Conservation (phyloP, 2,888 invertebrate genomes). For the Hirtodrosophila confusa region DNA sequence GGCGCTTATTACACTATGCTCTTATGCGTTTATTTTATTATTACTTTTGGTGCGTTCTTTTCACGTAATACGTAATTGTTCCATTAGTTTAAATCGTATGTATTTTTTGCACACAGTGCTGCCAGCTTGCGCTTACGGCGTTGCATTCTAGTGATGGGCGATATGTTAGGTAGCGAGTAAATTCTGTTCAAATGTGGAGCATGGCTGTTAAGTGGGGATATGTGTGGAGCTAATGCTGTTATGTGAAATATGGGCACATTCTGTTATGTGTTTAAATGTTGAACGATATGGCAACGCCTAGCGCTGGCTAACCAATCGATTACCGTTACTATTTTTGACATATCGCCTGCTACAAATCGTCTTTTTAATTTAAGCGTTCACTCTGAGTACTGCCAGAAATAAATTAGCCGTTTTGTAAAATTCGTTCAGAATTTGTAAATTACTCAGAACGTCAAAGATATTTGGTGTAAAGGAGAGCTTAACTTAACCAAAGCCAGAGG, state of each 20-base stretch:
- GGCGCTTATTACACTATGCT: conserved; percentile 40
- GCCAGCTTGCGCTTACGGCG: conserved; percentile 68
- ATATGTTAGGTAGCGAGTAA: conserved; percentile 20
- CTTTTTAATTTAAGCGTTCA: not conserved
- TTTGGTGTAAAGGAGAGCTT: conserved; percentile 3
- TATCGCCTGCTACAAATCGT: not conserved
- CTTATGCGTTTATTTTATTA: conserved; percentile 46
- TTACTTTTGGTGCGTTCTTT: conserved; percentile 69
- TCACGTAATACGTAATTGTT: conserved; percentile 79
- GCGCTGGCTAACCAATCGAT: not conserved
- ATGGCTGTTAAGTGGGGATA: conserved; percentile 19
- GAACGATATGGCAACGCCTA: not conserved
- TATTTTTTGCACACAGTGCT: conserved; percentile 75
- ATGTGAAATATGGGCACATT: not conserved
- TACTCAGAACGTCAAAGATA: not conserved
- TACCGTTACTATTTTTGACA: not conserved
- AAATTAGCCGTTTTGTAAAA: not conserved
- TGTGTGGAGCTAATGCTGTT: conserved; percentile 9
- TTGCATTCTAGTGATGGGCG: conserved; percentile 57
- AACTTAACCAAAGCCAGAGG: not conserved
- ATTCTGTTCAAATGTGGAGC: conserved; percentile 35
- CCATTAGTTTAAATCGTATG: conserved; percentile 77
- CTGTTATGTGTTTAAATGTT: not conserved
- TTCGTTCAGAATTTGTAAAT: not conserved
- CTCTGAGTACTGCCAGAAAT: not conserved